Percentiles rank a stretch among this genome's conserved stretches.
Conservation (phyloP, 2,888 invertebrate genomes). For the Muschampia plurimacula region DNA sequence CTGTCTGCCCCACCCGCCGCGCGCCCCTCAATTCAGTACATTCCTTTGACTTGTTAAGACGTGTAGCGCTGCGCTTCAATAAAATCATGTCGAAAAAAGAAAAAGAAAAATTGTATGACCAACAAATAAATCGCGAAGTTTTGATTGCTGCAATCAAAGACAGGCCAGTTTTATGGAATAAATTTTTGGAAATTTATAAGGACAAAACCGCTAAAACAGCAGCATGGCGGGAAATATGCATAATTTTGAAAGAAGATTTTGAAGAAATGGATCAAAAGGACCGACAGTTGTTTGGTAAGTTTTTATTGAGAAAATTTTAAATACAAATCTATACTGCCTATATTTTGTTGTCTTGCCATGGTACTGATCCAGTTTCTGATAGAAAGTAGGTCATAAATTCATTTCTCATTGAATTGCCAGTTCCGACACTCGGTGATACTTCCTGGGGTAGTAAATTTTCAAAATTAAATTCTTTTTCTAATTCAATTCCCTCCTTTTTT, state of each 20-base stretch:
- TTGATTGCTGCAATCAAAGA: slow-evolving; percentile 1
- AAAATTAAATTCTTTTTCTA: slow-evolving; percentile 18
- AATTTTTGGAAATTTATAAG: not conserved
- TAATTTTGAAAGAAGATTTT: slow-evolving; percentile 40
- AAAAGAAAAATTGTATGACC: slow-evolving; percentile 15
- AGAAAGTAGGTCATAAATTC: slow-evolving; percentile 19
- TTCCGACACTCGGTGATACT: slow-evolving; percentile 15
- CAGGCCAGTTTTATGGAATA: slow-evolving; percentile 1
- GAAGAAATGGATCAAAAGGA: slow-evolving; percentile 45
- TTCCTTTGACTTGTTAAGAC: no score
- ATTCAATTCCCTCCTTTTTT: slow-evolving; percentile 1
- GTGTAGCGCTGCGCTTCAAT: not conserved
- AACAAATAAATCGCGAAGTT: slow-evolving; percentile 12
- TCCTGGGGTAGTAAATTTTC: slow-evolving; percentile 15
- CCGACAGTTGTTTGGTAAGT: slow-evolving; percentile 4
- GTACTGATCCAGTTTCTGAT: slow-evolving; percentile 17
- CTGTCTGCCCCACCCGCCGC: no score
- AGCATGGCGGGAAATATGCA: slow-evolving; percentile 35
- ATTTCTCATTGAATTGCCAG: slow-evolving; percentile 14
- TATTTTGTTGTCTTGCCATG: slow-evolving; percentile 19
- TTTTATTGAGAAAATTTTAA: slow-evolving; percentile 8
- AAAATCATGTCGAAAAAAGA: slow-evolving; percentile 9
- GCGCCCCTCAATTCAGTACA: no score
- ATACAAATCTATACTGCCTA: slow-evolving; percentile 13
- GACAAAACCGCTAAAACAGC: not conserved